Evolutionary conservation across 1,140 invertebrate species (phyloP).

Genomic region (Pogonognathellus flavescens): DNA sequence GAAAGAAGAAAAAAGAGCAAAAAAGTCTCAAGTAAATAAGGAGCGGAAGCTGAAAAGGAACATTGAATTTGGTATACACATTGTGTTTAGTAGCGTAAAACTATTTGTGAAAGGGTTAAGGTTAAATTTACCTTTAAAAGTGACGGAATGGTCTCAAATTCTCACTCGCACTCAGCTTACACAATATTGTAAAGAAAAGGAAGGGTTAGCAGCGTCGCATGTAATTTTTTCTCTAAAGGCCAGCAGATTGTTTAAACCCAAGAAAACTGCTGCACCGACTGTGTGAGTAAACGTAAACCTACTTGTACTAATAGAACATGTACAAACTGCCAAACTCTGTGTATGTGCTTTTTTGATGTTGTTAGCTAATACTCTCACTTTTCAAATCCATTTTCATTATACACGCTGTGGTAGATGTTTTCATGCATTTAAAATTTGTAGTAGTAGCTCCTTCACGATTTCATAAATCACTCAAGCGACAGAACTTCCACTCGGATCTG

Average conservation of each 20-base stretch:
- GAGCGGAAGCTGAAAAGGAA: conserved; percentile 37
- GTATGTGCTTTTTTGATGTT: no score
- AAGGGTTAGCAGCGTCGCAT: neutral
- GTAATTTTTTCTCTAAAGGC: no score
- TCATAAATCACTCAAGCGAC: conserved; percentile 59
- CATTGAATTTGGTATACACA: conserved; percentile 3
- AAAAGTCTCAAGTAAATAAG: conserved; percentile 21
- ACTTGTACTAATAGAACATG: no score
- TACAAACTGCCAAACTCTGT: no score
- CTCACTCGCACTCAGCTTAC: neutral
- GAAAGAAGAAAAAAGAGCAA: conserved; percentile 34
- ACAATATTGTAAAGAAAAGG: neutral
- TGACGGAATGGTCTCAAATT: conserved; percentile 51
- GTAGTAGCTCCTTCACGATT: conserved; percentile 46
- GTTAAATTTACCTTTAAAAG: conserved; percentile 53
- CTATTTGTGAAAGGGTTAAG: conserved; percentile 39
- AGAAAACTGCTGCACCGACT: no score
- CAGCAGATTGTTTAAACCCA: no score
- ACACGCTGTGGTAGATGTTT: conserved; percentile 47
- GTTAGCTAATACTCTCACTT: conserved; percentile 40
- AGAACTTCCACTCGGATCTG: neutral
- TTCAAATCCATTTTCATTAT: conserved; percentile 50
- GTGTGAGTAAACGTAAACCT: neutral
- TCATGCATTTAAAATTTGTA: conserved; percentile 34
- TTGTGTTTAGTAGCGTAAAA: neutral